phyloP scores from a whole-genome alignment of 2,888 invertebrate genomes.

The Ariolimax columbianus region DNA sequence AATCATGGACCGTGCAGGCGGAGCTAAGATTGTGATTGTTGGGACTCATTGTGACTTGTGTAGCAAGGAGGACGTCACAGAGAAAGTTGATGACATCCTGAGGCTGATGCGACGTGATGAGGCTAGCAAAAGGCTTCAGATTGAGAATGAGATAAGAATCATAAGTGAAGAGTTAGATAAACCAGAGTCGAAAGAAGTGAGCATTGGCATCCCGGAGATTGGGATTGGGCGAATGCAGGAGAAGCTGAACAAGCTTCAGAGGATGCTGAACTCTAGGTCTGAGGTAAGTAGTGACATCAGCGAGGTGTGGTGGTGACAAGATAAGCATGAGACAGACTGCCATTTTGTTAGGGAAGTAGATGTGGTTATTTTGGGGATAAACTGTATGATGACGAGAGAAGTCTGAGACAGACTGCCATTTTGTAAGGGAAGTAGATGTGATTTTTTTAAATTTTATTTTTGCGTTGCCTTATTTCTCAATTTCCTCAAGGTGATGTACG shows the following conservation, averaged over 20 bases:
- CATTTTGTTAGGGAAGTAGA: too few relatives aligned
- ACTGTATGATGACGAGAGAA: too few relatives aligned
- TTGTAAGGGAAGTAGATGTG: too few relatives aligned
- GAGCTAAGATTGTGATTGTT: slow-evolving; percentile 67
- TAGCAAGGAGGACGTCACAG: slow-evolving; percentile 60
- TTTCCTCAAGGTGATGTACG: too few relatives aligned
- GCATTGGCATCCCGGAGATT: slow-evolving; percentile 68
- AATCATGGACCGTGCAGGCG: slow-evolving; percentile 71
- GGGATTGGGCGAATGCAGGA: slow-evolving; percentile 67
- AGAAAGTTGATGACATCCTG: slow-evolving; percentile 62
- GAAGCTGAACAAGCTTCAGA: slow-evolving; percentile 64
- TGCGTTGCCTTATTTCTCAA: too few relatives aligned
- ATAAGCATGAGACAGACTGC: too few relatives aligned
- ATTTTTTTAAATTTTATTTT: too few relatives aligned
- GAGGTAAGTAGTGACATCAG: slow-evolving; percentile 44
- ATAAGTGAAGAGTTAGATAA: slow-evolving; percentile 54
- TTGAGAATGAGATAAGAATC: slow-evolving; percentile 54
- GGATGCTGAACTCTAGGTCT: slow-evolving; percentile 65
- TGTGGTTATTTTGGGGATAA: too few relatives aligned
- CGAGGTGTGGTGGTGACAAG: too few relatives aligned
- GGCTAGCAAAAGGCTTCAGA: slow-evolving; percentile 61
- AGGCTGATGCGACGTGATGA: slow-evolving; percentile 66
- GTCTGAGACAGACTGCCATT: too few relatives aligned
- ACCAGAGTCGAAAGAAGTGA: slow-evolving; percentile 60
- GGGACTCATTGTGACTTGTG: slow-evolving; percentile 73